phyloP scores from a whole-genome alignment of 2,113 vertebrate species.

The Syngnathoides biaculeatus region DNA sequence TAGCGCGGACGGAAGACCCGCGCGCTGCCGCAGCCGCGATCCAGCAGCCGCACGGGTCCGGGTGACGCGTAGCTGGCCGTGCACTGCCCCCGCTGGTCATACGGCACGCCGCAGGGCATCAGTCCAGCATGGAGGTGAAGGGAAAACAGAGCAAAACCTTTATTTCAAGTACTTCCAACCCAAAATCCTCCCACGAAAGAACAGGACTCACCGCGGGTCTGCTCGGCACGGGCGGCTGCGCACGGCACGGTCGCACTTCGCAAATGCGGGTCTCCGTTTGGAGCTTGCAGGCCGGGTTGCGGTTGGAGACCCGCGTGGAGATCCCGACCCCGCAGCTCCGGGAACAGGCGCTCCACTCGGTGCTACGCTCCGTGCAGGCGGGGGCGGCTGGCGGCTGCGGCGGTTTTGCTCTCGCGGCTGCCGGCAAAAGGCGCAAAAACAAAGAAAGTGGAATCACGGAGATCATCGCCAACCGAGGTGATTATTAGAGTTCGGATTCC shows the following conservation, averaged over 20 bases:
- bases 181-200: no score
- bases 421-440: neutral
- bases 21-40: slow-evolving; percentile 71
- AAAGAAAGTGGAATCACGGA: neutral
- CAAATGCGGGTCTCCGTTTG: slow-evolving; percentile 84
- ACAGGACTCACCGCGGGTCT: slow-evolving; percentile 56
- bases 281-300: slow-evolving; percentile 81
- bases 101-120: neutral
- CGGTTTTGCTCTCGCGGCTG: slow-evolving; percentile 44
- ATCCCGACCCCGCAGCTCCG: slow-evolving; percentile 83
- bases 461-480: no score
- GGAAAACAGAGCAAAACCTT: neutral
- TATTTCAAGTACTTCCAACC: neutral
- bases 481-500: no score
- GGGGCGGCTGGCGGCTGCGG: slow-evolving; percentile 11
- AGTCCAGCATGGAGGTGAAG: neutral
- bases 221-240: neutral
- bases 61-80: slow-evolving; percentile 59
- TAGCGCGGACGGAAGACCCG: slow-evolving; percentile 53
- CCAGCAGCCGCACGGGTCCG: slow-evolving; percentile 52
- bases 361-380: slow-evolving; percentile 66
- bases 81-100: slow-evolving; percentile 49
- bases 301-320: slow-evolving; percentile 84
- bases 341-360: slow-evolving; percentile 86
- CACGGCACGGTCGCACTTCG: slow-evolving; percentile 73